Conservation (phyloP, 2,888 invertebrate genomes). For the Julus scandinavius region DNA sequence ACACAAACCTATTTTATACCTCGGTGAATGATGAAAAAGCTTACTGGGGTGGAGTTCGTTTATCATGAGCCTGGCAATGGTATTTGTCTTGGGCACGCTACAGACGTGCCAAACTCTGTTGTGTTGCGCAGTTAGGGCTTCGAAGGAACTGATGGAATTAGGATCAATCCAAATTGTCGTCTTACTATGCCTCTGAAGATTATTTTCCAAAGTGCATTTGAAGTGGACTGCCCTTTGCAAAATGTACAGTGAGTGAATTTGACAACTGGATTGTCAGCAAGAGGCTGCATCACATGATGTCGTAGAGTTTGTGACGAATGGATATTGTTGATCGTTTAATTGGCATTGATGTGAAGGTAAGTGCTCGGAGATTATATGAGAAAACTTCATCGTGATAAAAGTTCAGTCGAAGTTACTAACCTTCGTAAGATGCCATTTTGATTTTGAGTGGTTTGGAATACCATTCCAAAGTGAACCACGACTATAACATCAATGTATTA, state of each 20-base stretch:
- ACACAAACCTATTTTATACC: conserved; percentile 18
- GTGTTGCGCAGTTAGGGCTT: not conserved
- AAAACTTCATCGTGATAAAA: not conserved
- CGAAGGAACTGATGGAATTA: conserved; percentile 1
- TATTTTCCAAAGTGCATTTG: not conserved
- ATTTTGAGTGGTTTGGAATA: not conserved
- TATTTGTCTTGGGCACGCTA: not conserved
- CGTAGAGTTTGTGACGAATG: not conserved
- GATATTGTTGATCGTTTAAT: not conserved
- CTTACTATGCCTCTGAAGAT: not conserved
- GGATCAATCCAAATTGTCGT: not conserved
- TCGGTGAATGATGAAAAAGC: conserved; percentile 3
- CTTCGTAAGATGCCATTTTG: not conserved
- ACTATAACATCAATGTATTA: no score
- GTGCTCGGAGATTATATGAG: not conserved
- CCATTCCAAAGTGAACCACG: not conserved
- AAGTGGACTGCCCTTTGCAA: not conserved
- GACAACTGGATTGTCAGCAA: not conserved
- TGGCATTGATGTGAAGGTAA: not conserved
- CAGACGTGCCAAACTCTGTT: not conserved
- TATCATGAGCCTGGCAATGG: conserved; percentile 1
- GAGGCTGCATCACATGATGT: not conserved
- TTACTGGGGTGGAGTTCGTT: conserved; percentile 10
- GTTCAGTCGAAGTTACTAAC: not conserved
- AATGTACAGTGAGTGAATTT: not conserved